Evolutionary conservation across 2,797 vertebrate species (phyloP).

Genomic region (Smutsia gigantea): DNA sequence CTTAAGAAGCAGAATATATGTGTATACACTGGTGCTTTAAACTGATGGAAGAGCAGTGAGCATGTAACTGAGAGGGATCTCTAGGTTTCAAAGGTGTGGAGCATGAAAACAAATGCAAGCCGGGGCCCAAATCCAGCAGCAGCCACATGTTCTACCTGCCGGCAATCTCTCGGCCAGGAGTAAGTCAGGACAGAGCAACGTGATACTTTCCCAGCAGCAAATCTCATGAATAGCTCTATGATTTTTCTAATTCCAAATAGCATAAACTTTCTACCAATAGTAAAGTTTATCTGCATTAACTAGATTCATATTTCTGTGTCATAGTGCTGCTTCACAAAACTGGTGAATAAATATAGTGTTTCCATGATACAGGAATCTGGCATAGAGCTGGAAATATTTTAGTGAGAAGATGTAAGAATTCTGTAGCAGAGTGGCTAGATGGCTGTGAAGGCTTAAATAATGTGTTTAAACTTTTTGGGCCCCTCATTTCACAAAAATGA

Average conservation of each 20-base stretch:
- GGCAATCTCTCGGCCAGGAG: neutral
- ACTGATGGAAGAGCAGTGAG: neutral
- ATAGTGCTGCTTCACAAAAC: neutral
- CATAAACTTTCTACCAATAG: neutral
- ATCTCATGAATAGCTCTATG: neutral
- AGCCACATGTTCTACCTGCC: neutral
- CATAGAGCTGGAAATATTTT: neutral
- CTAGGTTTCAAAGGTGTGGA: neutral
- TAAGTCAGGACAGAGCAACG: neutral
- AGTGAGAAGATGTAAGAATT: accelerated
- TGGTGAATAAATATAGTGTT: neutral
- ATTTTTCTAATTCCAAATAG: neutral
- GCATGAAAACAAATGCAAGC: neutral
- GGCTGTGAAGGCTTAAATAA: neutral
- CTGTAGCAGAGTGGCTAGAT: accelerated
- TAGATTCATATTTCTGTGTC: neutral
- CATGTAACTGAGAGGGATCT: neutral
- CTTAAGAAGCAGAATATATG: neutral
- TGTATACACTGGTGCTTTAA: neutral
- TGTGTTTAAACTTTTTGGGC: neutral
- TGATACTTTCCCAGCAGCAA: neutral
- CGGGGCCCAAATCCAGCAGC: neutral
- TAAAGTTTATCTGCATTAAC: neutral
- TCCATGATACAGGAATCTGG: neutral
- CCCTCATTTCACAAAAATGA: neutral